Conservation (phyloP, 2,888 invertebrate genomes). For the Pandemis corylana region DNA sequence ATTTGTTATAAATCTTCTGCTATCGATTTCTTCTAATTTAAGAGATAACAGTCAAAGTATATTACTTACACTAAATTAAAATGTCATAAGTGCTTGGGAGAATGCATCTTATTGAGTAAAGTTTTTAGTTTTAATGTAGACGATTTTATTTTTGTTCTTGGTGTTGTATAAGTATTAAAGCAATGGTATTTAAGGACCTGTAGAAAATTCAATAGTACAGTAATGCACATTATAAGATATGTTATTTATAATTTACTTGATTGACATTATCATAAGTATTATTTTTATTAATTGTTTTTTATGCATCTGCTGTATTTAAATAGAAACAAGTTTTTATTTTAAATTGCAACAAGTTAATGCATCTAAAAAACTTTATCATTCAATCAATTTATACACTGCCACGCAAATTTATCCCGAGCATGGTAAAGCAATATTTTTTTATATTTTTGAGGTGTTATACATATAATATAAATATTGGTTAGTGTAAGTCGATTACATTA, state of each 20-base stretch:
- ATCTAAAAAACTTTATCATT: neutral
- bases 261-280: neutral
- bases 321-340: neutral
- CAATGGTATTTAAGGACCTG: slow-evolving; percentile 11
- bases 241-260: neutral
- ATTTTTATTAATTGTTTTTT: neutral
- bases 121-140: neutral
- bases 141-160: neutral
- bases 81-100: neutral
- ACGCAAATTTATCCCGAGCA: neutral
- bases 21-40: neutral
- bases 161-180: slow-evolving; percentile 7
- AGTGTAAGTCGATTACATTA: slow-evolving; percentile 1
- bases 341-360: neutral
- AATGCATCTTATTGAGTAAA: neutral
- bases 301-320: neutral
- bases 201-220: slow-evolving; percentile 7
- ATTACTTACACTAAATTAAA: neutral
- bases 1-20: neutral
- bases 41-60: neutral
- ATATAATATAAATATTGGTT: neutral
- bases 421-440: neutral
- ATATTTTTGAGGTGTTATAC: neutral
- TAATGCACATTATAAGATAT: slow-evolving; percentile 13
- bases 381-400: neutral